Evolutionary conservation across 2,113 vertebrate species (phyloP).

Genomic region (Pituophis catenifer): DNA sequence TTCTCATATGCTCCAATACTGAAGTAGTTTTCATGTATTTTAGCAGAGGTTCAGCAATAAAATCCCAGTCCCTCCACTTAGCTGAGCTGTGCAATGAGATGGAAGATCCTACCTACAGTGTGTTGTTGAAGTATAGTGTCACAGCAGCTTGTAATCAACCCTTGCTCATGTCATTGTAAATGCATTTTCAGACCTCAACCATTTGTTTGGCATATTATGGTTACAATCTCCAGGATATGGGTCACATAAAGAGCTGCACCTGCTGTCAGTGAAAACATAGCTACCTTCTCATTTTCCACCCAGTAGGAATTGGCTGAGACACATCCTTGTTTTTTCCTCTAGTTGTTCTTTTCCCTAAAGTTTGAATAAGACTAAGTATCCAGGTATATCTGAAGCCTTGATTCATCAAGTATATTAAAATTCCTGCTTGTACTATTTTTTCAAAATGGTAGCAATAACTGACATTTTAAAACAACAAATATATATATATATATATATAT

Average conservation of each 20-base stretch:
- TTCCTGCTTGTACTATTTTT: constrained; percentile 42
- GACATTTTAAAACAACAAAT: background rate
- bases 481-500: background rate
- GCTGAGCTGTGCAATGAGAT: background rate
- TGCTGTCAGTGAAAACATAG: background rate
- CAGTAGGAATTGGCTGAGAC: background rate
- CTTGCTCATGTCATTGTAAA: background rate
- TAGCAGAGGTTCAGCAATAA: background rate
- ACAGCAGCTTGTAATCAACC: too few relatives aligned
- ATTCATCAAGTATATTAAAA: constrained; percentile 32
- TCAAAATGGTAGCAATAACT: background rate
- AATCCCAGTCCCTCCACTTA: background rate
- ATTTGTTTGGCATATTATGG: background rate
- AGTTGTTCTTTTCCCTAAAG: background rate
- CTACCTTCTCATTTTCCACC: background rate
- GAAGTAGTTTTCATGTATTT: background rate
- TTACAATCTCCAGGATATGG: background rate
- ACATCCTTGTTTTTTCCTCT: background rate
- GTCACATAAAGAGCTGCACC: background rate
- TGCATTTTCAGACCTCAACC: background rate
- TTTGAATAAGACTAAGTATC: background rate
- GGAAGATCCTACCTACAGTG: background rate
- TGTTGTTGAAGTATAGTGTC: background rate
- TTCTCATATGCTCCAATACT: background rate
- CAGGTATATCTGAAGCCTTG: background rate